A percentile compares a stretch with the other conserved stretches of the same genome.
Evolutionary conservation across 2,888 invertebrate genomes (phyloP).

Genomic region (Drosophila lacicola): DNA sequence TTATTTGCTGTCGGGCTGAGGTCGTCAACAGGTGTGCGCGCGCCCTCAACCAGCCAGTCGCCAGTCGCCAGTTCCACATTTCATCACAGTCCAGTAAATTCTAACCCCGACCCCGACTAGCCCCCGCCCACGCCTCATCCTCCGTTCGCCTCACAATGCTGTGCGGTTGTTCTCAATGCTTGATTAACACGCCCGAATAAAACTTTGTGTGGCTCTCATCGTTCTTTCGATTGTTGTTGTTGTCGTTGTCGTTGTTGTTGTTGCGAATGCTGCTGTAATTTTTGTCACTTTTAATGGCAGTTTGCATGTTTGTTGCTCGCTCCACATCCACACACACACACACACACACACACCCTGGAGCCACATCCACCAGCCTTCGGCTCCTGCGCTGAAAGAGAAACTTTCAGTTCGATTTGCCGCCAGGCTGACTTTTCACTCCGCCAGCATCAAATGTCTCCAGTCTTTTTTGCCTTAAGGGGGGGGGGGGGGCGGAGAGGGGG

Average conservation of each 20-base stretch:
- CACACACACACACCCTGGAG: background rate
- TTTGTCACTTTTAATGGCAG: slow-evolving; percentile 77
- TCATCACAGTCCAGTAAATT: background rate
- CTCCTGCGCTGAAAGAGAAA: slow-evolving; percentile 35
- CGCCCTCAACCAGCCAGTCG: background rate
- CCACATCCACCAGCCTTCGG: background rate
- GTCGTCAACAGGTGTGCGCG: slow-evolving; percentile 31
- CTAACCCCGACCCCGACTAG: background rate
- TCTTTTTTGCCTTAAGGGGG: background rate
- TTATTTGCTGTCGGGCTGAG: background rate
- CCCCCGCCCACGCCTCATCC: background rate
- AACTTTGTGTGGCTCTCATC: slow-evolving; percentile 45
- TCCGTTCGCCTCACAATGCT: background rate
- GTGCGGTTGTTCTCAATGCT: slow-evolving; percentile 35
- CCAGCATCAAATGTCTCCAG: slow-evolving; percentile 33
- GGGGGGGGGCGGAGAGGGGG: background rate
- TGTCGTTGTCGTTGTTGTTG: slow-evolving; percentile 9
- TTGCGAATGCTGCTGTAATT: slow-evolving; percentile 48
- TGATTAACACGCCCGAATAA: slow-evolving; percentile 56
- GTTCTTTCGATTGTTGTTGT: slow-evolving; percentile 15
- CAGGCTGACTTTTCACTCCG: slow-evolving; percentile 64
- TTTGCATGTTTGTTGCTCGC: slow-evolving; percentile 54
- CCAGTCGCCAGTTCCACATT: background rate
- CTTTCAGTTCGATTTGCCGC: slow-evolving; percentile 76
- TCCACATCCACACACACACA: slow-evolving; percentile 1